Evolutionary conservation across 2,797 vertebrate genomes (phyloP).

Genomic region (Dicrostonyx torquatus): DNA sequence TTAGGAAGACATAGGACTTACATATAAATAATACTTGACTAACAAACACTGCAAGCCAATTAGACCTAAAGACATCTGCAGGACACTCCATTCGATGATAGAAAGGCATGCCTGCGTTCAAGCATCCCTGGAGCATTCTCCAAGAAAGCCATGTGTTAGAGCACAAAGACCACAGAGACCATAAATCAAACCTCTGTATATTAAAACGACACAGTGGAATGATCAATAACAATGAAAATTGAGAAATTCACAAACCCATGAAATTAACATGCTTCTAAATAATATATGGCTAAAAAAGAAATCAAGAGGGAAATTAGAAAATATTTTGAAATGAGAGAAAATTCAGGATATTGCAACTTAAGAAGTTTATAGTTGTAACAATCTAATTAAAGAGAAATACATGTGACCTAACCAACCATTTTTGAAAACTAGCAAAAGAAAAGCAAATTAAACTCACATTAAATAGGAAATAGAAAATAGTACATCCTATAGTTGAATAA

Average conservation of each 20-base stretch:
- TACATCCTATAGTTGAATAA: background rate
- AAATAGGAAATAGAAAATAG: background rate
- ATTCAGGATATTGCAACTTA: background rate
- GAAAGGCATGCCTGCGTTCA: background rate
- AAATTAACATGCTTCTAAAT: background rate
- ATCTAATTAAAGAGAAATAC: background rate
- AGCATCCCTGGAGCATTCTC: background rate
- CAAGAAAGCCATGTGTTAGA: background rate
- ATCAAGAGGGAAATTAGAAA: constrained; percentile 10
- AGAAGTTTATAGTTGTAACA: background rate
- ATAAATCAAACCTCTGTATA: background rate
- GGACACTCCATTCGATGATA: background rate
- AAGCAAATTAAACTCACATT: background rate
- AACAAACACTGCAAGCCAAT: background rate
- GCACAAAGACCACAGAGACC: background rate
- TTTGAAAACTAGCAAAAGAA: constrained; percentile 12
- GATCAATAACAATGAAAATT: constrained; percentile 5
- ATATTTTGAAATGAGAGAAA: constrained; percentile 39
- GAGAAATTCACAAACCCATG: background rate
- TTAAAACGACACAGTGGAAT: background rate
- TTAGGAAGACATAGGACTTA: background rate
- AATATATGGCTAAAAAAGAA: constrained; percentile 17
- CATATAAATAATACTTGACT: background rate
- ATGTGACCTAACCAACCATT: background rate
- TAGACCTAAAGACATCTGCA: background rate